Evolutionary conservation across 2,888 invertebrate genomes (phyloP).

Genomic region (Phalera bucephala): DNA sequence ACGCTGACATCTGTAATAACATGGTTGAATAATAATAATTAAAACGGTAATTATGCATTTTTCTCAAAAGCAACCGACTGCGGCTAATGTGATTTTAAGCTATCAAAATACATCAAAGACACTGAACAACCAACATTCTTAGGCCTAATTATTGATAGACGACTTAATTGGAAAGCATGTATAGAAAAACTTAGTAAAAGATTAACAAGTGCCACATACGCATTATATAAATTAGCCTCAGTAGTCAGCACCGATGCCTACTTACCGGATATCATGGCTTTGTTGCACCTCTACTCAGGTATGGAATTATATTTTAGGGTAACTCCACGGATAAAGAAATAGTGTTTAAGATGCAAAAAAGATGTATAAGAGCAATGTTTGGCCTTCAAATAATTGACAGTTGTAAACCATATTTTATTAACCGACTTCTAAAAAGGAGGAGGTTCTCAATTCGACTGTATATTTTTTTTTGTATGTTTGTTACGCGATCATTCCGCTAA

Average conservation of each 20-base stretch:
- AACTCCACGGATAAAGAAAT: not conserved
- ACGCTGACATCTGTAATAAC: not conserved
- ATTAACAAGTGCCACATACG: not conserved
- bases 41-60: not conserved
- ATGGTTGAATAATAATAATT: conserved; percentile 4
- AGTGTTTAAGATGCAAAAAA: not conserved
- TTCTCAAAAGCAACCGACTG: too few relatives aligned
- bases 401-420: not conserved
- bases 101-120: not conserved
- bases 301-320: too few relatives aligned
- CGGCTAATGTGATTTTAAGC: too few relatives aligned
- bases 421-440: too few relatives aligned
- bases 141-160: not conserved
- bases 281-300: not conserved
- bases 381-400: too few relatives aligned
- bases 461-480: too few relatives aligned
- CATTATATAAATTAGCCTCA: not conserved
- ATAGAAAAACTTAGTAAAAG: not conserved
- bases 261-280: not conserved
- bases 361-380: too few relatives aligned
- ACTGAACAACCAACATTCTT: not conserved
- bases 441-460: too few relatives aligned
- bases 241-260: not conserved
- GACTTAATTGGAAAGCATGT: conserved; percentile 1
- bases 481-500: too few relatives aligned